Conservation (phyloP, 1,140 invertebrate genomes). For the Drosophila ohnishii region DNA sequence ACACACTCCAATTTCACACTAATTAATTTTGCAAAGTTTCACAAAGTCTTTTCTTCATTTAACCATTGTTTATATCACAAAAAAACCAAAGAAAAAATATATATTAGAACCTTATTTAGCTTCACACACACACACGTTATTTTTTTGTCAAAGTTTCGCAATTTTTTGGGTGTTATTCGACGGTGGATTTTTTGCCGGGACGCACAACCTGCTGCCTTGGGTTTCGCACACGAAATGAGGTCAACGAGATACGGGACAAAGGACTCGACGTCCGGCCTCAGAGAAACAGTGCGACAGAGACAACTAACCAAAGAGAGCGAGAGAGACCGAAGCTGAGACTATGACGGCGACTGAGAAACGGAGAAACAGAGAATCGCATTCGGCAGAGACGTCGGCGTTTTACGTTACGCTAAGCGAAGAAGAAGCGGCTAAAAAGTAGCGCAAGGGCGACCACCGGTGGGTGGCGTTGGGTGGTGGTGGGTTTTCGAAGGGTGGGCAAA, state of each 20-base stretch:
- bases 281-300: constrained; percentile 13
- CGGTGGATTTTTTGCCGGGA: constrained; percentile 29
- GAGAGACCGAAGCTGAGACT: constrained; percentile 1
- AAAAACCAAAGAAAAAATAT: constrained; percentile 9
- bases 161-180: constrained; percentile 22
- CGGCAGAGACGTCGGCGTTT: constrained; percentile 48
- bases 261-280: constrained; percentile 39
- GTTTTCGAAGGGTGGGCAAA: constrained; percentile 4
- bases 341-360: constrained; percentile 10
- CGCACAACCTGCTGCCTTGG: constrained; percentile 79
- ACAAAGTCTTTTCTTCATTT: neutral
- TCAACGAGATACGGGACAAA: constrained; percentile 79
- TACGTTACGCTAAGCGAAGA: constrained; percentile 66
- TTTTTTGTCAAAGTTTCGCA: constrained; percentile 24
- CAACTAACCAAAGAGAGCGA: neutral
- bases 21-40: constrained; percentile 10
- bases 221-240: constrained; percentile 82
- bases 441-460: constrained; percentile 72
- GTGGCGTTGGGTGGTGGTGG: constrained; percentile 54
- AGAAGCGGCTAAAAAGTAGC: constrained; percentile 64
- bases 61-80: neutral
- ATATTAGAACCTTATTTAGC: neutral
- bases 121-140: neutral
- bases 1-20: neutral
- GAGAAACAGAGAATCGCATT: constrained; percentile 19